Evolutionary conservation across 1,140 invertebrate genomes (phyloP).

Genomic region (Aleiodes sp.): DNA sequence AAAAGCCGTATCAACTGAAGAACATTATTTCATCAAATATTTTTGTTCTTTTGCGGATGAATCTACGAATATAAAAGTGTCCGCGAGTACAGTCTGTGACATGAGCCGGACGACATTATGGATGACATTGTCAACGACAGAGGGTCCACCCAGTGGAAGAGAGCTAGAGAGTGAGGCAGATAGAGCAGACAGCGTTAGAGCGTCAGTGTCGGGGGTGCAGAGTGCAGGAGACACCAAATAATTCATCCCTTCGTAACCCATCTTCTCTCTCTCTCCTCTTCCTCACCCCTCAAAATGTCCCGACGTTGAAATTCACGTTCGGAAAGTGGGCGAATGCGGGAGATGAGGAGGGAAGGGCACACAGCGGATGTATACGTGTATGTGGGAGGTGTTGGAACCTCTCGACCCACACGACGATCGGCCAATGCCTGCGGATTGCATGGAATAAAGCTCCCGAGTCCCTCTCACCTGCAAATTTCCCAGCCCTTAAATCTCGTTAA

Average conservation of each 20-base stretch:
- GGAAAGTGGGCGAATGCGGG: no score
- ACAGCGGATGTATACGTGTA: neutral
- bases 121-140: conserved; percentile 56
- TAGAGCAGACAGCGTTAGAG: conserved; percentile 43
- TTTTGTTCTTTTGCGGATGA: neutral
- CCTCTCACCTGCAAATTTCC: neutral
- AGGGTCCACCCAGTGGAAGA: conserved; percentile 35
- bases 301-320: conserved; percentile 9
- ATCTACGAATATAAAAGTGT: neutral
- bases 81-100: neutral
- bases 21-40: no score
- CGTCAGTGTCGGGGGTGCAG: conserved; percentile 52
- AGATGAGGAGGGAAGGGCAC: no score
- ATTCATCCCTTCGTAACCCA: conserved; percentile 52
- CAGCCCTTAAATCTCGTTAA: neutral
- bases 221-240: conserved; percentile 61
- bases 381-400: neutral
- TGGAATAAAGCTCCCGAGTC: no score
- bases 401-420: neutral
- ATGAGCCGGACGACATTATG: conserved; percentile 45
- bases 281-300: neutral
- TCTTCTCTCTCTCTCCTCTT: neutral
- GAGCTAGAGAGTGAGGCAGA: no score
- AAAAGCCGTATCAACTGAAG: neutral
- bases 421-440: neutral